phyloP scores from a whole-genome alignment of 2,113 vertebrate species.

The Emydocephalus ijimae region DNA sequence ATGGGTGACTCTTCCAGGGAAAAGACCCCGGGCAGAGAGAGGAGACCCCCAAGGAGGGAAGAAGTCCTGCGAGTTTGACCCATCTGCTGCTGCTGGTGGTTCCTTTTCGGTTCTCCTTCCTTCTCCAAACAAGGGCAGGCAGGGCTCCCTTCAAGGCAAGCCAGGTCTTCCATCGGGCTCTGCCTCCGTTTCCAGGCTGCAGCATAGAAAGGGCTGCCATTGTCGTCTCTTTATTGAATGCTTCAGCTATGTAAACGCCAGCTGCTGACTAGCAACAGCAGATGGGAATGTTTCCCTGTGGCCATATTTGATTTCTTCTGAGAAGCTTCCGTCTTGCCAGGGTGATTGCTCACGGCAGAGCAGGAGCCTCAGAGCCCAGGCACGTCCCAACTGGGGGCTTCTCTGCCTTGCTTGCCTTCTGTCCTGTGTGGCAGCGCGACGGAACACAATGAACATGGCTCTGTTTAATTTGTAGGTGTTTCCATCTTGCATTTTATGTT shows the following conservation, averaged over 20 bases:
- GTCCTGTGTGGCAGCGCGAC: accelerated
- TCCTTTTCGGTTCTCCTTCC: background rate
- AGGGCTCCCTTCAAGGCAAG: background rate
- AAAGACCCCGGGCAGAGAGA: background rate
- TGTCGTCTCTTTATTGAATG: slow-evolving; percentile 31
- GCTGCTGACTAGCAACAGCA: slow-evolving; percentile 20
- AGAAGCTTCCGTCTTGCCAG: slow-evolving; percentile 5
- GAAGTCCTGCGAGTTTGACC: background rate
- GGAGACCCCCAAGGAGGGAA: background rate
- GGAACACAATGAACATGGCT: background rate
- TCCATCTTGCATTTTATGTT: background rate
- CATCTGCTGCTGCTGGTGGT: background rate
- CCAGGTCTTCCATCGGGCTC: background rate
- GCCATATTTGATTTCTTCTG: slow-evolving; percentile 22
- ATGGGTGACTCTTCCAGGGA: background rate
- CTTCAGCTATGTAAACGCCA: slow-evolving; percentile 27
- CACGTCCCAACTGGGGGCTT: background rate
- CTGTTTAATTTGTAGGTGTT: background rate
- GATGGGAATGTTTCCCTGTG: slow-evolving; percentile 32
- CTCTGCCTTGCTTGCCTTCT: background rate
- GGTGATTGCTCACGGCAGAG: accelerated
- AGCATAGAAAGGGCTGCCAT: slow-evolving; percentile 15
- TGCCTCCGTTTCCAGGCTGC: background rate
- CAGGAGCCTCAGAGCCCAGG: background rate
- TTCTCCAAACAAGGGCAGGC: accelerated